Conservation (phyloP, 2,113 vertebrate genomes). For the Anhinga rufa region DNA sequence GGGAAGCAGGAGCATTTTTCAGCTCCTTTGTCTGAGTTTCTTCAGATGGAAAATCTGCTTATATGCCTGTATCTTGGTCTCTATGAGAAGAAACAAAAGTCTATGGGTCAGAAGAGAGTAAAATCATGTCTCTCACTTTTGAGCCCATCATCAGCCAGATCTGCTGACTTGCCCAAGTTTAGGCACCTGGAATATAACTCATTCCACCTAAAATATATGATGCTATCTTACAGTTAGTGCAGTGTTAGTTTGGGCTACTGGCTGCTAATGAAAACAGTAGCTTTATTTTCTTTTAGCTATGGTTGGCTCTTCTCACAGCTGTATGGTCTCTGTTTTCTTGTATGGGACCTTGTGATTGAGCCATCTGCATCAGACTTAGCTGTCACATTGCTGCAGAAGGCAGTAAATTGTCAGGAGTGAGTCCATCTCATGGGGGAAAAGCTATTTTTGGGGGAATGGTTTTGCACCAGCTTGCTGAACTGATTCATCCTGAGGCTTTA, state of each 20-base stretch:
- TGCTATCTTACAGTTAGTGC: not conserved
- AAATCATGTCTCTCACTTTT: not conserved
- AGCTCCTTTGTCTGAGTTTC: not conserved
- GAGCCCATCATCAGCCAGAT: not conserved
- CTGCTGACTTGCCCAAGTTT: not conserved
- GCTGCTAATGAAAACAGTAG: not conserved
- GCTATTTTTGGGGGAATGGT: fast-evolving
- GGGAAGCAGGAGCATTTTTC: not conserved
- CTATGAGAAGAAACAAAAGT: not conserved
- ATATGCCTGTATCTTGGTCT: not conserved
- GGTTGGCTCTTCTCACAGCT: not conserved
- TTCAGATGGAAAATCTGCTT: not conserved
- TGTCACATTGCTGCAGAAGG: not conserved
- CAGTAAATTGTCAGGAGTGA: not conserved
- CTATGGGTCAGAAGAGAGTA: not conserved
- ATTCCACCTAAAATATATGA: not conserved
- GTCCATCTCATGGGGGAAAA: not conserved
- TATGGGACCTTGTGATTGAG: not conserved
- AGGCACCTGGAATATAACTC: not conserved
- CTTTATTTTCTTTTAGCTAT: not conserved
- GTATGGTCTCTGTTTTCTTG: not conserved
- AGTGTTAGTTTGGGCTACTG: not conserved
- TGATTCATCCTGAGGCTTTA: not conserved
- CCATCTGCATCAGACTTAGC: not conserved
- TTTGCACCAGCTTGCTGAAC: not conserved